Base-by-base conservation (phyloP, 2,797 vertebrate genomes). In the Pagetopsis macropterus region DNA sequence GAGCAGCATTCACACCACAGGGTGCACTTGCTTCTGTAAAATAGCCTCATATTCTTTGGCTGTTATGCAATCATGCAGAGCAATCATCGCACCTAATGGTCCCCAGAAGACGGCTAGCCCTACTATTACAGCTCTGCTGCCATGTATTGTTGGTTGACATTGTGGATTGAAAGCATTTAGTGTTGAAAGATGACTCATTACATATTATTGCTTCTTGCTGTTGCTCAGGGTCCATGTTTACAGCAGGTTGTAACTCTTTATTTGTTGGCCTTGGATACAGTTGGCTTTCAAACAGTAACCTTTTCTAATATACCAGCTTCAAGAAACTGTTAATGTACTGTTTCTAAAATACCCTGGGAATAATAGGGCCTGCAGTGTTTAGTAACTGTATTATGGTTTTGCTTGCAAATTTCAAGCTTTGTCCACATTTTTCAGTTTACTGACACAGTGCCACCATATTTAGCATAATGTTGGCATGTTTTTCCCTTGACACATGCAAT, bases 21-120 rank as follows among this genome's bases (percentile, higher is more conserved):
- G 88, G 84, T 81, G 77, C 79, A 75, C 78, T 86, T 83, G 52
- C 37, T 61, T 50, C 59, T 81, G 75, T 83, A 78, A 90, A 90
- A 89, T 83, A 84, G 83, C 86, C 82, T 79, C 66, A 87, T 87
- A 84, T 88, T 88, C 64, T 59, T 69, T 66, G 57, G 79, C 83
- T 86, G 73, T 89, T 91, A 91, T 78, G 78, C 82, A 88, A 88
- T 90, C 87, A 80, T 84, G 84, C 75, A 84, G 72, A 72, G 83
- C 79, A 87, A 89, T 92, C 83, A 91, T 87, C 70, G 83, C 84
- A 69, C 72, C 76, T 89, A 92, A 91, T 87, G 88, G 85, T 87
- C 75, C 89, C 88, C 87, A 75, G 84, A 75, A 82, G 89, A 87
- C 72, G 70, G 82, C 75, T 84, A 73, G 59, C 74, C 79, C 72